Evolutionary conservation across 53 echinoderm and acorn worm species (phyloP).

Genomic region (Antedon mediterranea): DNA sequence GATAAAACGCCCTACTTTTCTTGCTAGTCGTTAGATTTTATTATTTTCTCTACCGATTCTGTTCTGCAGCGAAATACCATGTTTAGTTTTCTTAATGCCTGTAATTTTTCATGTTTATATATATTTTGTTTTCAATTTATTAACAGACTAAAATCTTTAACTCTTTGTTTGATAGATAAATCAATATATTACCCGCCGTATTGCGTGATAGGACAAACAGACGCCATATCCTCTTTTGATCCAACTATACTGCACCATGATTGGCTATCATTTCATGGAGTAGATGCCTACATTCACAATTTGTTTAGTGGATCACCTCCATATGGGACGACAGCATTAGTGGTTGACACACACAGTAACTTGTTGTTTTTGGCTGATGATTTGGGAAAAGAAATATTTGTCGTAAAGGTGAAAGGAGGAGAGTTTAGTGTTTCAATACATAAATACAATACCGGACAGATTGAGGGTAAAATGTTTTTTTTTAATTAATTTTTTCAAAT

Average conservation of each 20-base stretch:
- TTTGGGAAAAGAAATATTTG: not conserved
- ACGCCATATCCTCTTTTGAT: not conserved
- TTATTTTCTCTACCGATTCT: too few species aligned
- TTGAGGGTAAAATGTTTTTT: not conserved
- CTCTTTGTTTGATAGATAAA: too few species aligned
- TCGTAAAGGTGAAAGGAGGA: not conserved
- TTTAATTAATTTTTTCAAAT: too few species aligned
- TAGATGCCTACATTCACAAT: not conserved
- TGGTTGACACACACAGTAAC: not conserved
- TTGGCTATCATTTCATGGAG: not conserved
- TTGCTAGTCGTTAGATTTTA: too few species aligned
- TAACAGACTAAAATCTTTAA: too few species aligned
- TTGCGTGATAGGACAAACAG: not conserved
- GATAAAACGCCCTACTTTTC: too few species aligned
- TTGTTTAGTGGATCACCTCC: not conserved
- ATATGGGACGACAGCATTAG: not conserved
- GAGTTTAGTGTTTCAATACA: not conserved
- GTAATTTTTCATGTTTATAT: too few species aligned
- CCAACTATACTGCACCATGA: not conserved
- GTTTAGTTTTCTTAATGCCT: too few species aligned
- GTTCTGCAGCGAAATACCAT: too few species aligned
- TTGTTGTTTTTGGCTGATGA: not conserved
- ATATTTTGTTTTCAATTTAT: too few species aligned
- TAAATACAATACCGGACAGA: not conserved
- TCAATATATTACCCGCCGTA: not conserved